A percentile compares a stretch with the other conserved stretches of the same genome.
phyloP scores from a whole-genome alignment of 2,113 vertebrate species.

The Zingel zingel region DNA sequence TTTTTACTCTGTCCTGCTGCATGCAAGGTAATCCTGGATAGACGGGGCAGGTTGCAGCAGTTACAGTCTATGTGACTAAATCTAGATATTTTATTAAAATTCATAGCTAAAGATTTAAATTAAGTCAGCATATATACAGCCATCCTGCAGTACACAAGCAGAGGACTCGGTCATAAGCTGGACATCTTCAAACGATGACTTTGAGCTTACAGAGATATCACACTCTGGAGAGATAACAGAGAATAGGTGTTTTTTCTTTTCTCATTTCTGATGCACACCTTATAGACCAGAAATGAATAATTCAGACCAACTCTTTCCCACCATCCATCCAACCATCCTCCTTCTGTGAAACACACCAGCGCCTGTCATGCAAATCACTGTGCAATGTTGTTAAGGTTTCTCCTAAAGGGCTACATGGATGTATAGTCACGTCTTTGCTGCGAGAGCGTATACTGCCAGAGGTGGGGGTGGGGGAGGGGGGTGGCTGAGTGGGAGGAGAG shows the following conservation, averaged over 20 bases:
- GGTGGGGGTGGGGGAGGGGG: not conserved
- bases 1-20: not conserved
- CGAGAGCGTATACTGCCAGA: slow-evolving; percentile 33
- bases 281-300: slow-evolving; percentile 77
- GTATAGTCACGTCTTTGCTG: slow-evolving; percentile 73
- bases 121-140: not conserved
- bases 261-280: slow-evolving; percentile 25
- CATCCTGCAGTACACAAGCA: slow-evolving; percentile 15
- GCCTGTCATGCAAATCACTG: slow-evolving; percentile 78
- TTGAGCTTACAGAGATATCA: slow-evolving; percentile 57
- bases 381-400: slow-evolving; percentile 57
- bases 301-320: slow-evolving; percentile 71
- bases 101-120: slow-evolving; percentile 6
- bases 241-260: slow-evolving; percentile 41
- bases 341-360: slow-evolving; percentile 61
- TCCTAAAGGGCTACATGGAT: slow-evolving; percentile 75
- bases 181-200: slow-evolving; percentile 51
- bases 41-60: not conserved
- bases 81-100: slow-evolving; percentile 38
- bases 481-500: slow-evolving; percentile 14
- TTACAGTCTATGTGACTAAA: not conserved
- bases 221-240: slow-evolving; percentile 64
- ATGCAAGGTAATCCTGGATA: not conserved
- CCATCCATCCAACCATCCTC: slow-evolving; percentile 24
- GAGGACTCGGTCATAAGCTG: not conserved